phyloP scores from a whole-genome alignment of 2,113 vertebrate species.

The Poeciliopsis turrubarensis region DNA sequence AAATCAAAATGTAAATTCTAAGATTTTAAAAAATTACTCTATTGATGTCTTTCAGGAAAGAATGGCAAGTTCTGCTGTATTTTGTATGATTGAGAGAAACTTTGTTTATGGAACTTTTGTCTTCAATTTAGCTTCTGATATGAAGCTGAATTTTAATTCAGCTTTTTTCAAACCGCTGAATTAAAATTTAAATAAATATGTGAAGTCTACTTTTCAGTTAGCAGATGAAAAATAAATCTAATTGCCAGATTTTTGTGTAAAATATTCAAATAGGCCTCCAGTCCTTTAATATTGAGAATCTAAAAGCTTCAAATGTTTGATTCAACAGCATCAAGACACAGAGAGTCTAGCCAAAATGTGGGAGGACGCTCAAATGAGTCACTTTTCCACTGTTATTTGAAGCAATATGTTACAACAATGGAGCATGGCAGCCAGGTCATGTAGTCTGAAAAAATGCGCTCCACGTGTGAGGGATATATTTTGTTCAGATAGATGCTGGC shows the following conservation, averaged over 20 bases:
- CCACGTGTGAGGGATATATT: slow-evolving; percentile 22
- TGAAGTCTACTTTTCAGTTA: slow-evolving; percentile 3
- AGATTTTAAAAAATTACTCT: slow-evolving; percentile 40
- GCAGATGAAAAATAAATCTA: slow-evolving; percentile 22
- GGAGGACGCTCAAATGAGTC: slow-evolving; percentile 41
- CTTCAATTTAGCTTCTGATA: neutral
- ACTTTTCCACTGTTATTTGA: slow-evolving; percentile 49
- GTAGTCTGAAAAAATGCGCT: slow-evolving; percentile 31
- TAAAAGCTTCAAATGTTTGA: slow-evolving; percentile 44
- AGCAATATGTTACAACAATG: slow-evolving; percentile 43
- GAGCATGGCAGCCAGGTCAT: slow-evolving; percentile 23
- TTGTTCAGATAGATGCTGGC: slow-evolving; percentile 30
- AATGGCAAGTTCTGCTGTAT: slow-evolving; percentile 10
- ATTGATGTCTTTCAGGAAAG: slow-evolving; percentile 39
- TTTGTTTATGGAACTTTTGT: slow-evolving; percentile 4
- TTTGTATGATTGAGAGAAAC: slow-evolving; percentile 7
- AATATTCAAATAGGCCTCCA: slow-evolving; percentile 31
- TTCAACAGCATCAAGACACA: slow-evolving; percentile 43
- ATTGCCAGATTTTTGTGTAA: slow-evolving; percentile 26
- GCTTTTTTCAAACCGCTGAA: neutral
- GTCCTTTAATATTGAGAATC: slow-evolving; percentile 34
- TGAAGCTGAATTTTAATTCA: neutral
- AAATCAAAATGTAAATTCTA: slow-evolving; percentile 54
- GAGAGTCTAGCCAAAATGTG: slow-evolving; percentile 36
- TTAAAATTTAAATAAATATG: neutral